Evolutionary conservation across 2,113 vertebrate genomes (phyloP).

Genomic region (Platichthys flesus): DNA sequence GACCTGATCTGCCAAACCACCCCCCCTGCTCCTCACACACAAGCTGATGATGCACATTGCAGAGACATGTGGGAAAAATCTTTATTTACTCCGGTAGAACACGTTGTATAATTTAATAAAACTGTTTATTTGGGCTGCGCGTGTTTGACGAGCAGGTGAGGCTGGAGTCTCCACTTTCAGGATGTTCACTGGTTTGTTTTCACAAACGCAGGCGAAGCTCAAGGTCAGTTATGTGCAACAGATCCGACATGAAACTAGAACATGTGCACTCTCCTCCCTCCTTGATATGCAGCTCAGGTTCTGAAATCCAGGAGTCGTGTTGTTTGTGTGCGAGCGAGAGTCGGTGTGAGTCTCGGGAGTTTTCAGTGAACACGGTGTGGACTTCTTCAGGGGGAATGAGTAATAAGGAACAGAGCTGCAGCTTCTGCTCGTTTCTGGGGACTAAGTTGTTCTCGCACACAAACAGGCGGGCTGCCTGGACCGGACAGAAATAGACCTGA

Average conservation of each 20-base stretch:
- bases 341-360: conserved; percentile 57
- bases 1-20: conserved; percentile 32
- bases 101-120: conserved; percentile 5
- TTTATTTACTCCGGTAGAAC: conserved; percentile 48
- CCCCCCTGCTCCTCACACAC: neutral
- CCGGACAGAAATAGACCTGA: conserved; percentile 43
- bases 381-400: conserved; percentile 75
- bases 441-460: conserved; percentile 52
- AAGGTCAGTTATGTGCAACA: neutral
- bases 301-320: conserved; percentile 61
- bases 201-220: neutral
- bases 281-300: conserved; percentile 67
- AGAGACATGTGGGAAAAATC: conserved; percentile 39
- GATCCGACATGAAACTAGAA: neutral
- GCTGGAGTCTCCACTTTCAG: neutral
- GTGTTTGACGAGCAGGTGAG: conserved; percentile 14
- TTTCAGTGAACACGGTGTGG: conserved; percentile 66
- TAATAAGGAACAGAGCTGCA: conserved; percentile 69
- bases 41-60: conserved; percentile 58
- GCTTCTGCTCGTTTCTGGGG: conserved; percentile 53
- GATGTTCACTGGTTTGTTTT: neutral
- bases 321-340: conserved; percentile 65
- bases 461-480: conserved; percentile 26
- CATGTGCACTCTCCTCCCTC: conserved; percentile 17
- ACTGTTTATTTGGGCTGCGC: conserved; percentile 28